phyloP scores from a whole-genome alignment of 2,797 vertebrate genomes.

The Bovichtus variegatus region DNA sequence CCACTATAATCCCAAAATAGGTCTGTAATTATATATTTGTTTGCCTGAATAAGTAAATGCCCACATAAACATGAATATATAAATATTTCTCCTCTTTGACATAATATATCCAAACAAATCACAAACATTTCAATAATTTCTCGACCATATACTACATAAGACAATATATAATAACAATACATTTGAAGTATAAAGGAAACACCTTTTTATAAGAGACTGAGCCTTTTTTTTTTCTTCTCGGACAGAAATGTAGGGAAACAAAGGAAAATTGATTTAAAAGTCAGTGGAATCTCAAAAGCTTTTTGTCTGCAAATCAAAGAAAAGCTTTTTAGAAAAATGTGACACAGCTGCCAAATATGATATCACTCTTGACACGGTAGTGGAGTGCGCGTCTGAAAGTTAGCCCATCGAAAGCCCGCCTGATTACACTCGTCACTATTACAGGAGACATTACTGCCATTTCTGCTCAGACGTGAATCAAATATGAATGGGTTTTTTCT shows the following conservation, averaged over 20 bases:
- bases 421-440: slow-evolving; percentile 81
- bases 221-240: slow-evolving; percentile 6
- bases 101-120: slow-evolving; percentile 17
- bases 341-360: slow-evolving; percentile 77
- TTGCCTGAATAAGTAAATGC: background rate
- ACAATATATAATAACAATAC: slow-evolving; percentile 18
- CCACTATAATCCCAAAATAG: background rate
- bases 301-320: slow-evolving; percentile 75
- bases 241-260: slow-evolving; percentile 47
- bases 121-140: background rate
- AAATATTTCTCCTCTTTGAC: background rate
- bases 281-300: slow-evolving; percentile 52
- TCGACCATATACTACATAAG: background rate
- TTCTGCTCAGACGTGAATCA: slow-evolving; percentile 78
- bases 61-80: background rate
- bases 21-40: background rate
- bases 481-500: slow-evolving; percentile 77
- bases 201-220: background rate
- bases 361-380: slow-evolving; percentile 69
- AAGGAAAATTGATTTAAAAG: slow-evolving; percentile 56
- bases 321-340: slow-evolving; percentile 73
- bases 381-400: slow-evolving; percentile 61
- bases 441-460: slow-evolving; percentile 82
- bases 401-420: slow-evolving; percentile 77
- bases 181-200: background rate